These are phyloP conservation scores for Mya arenaria DNA, from an alignment of 1,140 invertebrate species.

Conservation along the genomic window DNA sequence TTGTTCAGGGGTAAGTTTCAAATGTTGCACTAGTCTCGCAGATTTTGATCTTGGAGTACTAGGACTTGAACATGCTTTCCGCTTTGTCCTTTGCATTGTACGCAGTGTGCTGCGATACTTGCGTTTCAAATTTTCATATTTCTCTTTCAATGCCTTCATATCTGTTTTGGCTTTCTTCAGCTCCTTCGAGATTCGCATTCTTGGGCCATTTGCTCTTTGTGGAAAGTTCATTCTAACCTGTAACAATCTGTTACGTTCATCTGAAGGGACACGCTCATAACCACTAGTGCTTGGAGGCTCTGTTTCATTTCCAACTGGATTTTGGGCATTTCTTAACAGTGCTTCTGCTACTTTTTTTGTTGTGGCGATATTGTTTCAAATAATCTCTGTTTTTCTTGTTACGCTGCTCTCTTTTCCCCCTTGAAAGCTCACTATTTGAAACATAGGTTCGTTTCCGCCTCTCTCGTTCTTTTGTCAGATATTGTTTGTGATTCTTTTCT, in stretches of 20 bases:
- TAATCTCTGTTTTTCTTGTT: conserved; percentile 28
- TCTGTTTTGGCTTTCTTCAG: conserved; percentile 8
- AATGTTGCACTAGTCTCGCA: background rate
- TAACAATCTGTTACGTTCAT: background rate
- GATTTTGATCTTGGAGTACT: conserved; percentile 30
- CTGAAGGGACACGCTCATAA: conserved; percentile 11
- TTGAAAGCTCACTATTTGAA: background rate
- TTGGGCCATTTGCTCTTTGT: conserved; percentile 32
- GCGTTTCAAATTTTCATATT: background rate
- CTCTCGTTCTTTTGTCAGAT: conserved; percentile 27
- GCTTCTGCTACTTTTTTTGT: conserved; percentile 12
- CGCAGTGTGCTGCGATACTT: conserved; percentile 21
- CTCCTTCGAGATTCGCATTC: background rate
- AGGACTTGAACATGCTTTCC: background rate
- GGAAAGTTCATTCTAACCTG: conserved; percentile 34
- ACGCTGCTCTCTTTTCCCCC: background rate
- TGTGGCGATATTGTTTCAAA: background rate
- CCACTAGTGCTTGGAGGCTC: conserved; percentile 16
- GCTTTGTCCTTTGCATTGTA: conserved; percentile 28
- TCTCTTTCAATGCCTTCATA: conserved; percentile 23
- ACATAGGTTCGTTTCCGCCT: conserved; percentile 25
- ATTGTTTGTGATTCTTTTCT: background rate
- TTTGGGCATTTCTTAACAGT: background rate
- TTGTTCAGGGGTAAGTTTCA: conserved; percentile 18
- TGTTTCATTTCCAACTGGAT: background rate